Percentiles rank a stretch among this genome's conserved stretches.
Conservation (phyloP, 2,888 invertebrate genomes). For the Mesorhabditis sp. region DNA sequence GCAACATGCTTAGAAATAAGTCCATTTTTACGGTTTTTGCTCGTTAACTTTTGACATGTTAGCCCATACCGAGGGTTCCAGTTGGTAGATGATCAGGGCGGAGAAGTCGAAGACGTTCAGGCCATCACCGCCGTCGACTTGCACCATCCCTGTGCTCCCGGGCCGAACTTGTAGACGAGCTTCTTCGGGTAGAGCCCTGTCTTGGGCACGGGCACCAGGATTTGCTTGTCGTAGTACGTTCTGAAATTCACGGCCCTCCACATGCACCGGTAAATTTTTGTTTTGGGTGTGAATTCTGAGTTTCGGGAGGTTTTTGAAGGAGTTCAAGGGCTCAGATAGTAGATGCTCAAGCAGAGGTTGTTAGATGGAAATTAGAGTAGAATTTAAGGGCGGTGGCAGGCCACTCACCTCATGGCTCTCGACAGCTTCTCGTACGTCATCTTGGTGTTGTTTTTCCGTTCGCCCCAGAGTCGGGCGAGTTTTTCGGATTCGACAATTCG, state of each 20-base stretch:
- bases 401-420: constrained; percentile 75
- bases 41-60: not conserved
- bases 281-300: not conserved
- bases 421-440: constrained; percentile 91
- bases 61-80: constrained; percentile 2
- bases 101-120: not conserved
- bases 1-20: no score
- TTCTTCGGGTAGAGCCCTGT: constrained; percentile 60
- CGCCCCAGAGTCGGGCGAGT: constrained; percentile 82
- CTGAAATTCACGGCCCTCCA: constrained; percentile 38
- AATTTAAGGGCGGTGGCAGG: not conserved
- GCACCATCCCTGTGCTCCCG: constrained; percentile 60
- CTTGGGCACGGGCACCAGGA: constrained; percentile 60
- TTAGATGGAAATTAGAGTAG: not conserved
- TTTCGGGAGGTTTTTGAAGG: not conserved
- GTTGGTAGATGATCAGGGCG: not conserved
- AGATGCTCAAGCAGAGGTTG: constrained; percentile 7
- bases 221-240: constrained; percentile 60
- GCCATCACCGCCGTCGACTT: constrained; percentile 16
- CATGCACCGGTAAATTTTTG: not conserved
- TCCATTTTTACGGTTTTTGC: no score
- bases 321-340: constrained; percentile 6
- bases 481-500: constrained; percentile 81
- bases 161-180: constrained; percentile 59
- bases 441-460: constrained; percentile 77